These are phyloP conservation scores for Anisognathus igniventris DNA, from an alignment of 2,797 vertebrate genomes.

Conservation along the genomic window DNA sequence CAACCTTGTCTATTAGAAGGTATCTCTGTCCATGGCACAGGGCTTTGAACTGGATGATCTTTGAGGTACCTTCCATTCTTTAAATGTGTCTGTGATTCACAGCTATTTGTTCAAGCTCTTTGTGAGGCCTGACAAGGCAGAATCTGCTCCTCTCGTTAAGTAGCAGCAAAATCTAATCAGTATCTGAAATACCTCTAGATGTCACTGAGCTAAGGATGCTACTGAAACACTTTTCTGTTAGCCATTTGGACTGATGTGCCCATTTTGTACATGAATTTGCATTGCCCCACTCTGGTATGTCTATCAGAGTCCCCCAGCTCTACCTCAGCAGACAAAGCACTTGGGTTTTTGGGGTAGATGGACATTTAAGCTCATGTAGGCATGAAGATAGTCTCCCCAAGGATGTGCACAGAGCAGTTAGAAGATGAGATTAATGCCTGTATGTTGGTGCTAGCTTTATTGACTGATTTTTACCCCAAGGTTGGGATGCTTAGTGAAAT, in stretches of 20 bases:
- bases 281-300: neutral
- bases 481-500: neutral
- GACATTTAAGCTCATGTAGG: accelerated
- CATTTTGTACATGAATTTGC: neutral
- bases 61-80: neutral
- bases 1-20: neutral
- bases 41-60: neutral
- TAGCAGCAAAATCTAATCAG: neutral
- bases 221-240: neutral
- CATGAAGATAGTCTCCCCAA: neutral
- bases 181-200: neutral
- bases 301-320: neutral
- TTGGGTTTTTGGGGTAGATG: accelerated
- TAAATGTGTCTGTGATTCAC: neutral
- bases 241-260: neutral
- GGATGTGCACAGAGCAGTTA: neutral
- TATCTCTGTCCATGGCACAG: neutral
- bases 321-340: neutral
- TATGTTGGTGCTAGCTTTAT: neutral
- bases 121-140: neutral
- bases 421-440: neutral
- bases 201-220: neutral
- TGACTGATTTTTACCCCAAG: neutral
- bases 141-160: neutral
- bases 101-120: neutral